Evolutionary conservation across 1,140 invertebrate genomes (phyloP).

Genomic region (Homarus americanus): DNA sequence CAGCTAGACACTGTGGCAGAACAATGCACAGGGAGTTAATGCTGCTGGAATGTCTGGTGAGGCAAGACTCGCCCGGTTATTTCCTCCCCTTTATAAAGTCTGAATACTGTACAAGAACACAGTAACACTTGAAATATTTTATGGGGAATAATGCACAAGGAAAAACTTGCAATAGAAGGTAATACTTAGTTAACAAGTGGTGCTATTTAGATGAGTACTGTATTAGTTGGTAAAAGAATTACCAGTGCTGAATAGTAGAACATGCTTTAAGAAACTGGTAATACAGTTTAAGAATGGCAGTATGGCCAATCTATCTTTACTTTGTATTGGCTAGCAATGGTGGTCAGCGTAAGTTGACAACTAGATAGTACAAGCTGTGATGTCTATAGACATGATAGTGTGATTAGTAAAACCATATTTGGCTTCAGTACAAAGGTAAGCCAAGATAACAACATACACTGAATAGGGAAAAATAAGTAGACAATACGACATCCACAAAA

Average conservation of each 20-base stretch:
- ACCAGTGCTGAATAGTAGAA: neutral
- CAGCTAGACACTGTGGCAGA: neutral
- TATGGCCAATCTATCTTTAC: neutral
- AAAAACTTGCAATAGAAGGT: neutral
- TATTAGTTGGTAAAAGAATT: neutral
- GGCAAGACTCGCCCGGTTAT: neutral
- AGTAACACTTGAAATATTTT: neutral
- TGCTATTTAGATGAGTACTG: neutral
- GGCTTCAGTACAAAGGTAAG: no score
- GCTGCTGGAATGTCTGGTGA: neutral
- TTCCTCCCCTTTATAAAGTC: neutral
- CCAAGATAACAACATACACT: no score
- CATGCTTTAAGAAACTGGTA: neutral
- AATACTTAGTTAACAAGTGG: neutral
- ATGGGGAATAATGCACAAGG: neutral
- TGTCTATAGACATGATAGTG: neutral
- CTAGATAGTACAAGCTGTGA: neutral
- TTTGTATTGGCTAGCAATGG: neutral
- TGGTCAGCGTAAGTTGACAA: neutral
- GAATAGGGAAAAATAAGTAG: neutral
- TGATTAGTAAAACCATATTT: neutral
- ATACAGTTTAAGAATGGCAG: neutral
- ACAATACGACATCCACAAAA: neutral
- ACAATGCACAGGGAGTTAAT: neutral
- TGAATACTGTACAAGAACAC: slow-evolving; percentile 12